Evolutionary conservation across 2,113 vertebrate species (phyloP), one percentile per base, ranked within the genome.

Genomic region (Addax nasomaculatus): DNA sequence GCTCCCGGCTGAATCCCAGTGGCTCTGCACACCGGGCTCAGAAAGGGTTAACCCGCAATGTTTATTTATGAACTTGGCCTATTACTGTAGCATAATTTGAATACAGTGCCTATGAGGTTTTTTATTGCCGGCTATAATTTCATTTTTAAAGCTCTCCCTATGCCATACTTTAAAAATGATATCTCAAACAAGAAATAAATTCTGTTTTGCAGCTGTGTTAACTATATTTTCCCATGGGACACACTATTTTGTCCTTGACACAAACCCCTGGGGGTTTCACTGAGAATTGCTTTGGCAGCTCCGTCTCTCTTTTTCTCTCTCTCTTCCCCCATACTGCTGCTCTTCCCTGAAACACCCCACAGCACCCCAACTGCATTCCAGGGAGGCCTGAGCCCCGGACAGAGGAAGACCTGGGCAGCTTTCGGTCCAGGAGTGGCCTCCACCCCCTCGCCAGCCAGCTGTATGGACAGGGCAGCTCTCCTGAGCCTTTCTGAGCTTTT

Each of bases 91-190:
- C 98, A 96, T 99, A 98, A 99, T 99, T 99, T 99, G 99, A 99
- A 99, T 99, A 99, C 98, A 98, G 98, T 98, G 98, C 99, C 98
- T 99, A 97, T 96, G 98, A 98, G 98, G 97, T 97, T 98, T 98
- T 99, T 99, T 99, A 99, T 99, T 98, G 98, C 99, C 58, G 8
- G 98, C 99, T 98, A 98, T 99, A 99, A 99, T 99, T 99, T 98
- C 98, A 98, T 99, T 99, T 99, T 99, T 99, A 99, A 99, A 99
- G 99, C 98, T 98, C 98, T 98, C 98, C 97, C 98, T 97, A 96
- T 97, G 98, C 98, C 99, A 98, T 98, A 96, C 99, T 98, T 99
- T 99, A 98, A 98, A 98, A 99, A 99, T 98, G 98, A 99, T 98
- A 98, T 97, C 98, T 97, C 99, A 97, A 98, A 98, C 98, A 98